Evolutionary conservation across 1,140 invertebrate genomes (phyloP).

Genomic region (Macrocentrus cingulum): DNA sequence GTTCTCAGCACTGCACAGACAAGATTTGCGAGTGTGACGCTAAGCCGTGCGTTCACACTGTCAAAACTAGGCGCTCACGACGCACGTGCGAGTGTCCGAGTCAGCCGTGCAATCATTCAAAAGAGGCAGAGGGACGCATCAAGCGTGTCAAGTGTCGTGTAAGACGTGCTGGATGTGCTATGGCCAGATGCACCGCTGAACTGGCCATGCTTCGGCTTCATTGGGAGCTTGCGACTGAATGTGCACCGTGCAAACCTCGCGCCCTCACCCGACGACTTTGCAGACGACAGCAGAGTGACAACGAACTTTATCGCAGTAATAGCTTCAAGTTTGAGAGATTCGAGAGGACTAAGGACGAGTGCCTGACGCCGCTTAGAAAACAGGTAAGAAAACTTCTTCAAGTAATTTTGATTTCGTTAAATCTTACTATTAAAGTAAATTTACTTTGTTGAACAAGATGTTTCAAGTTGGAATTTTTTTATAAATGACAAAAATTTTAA

Average conservation of each 20-base stretch:
- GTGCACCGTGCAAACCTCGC: slow-evolving; percentile 52
- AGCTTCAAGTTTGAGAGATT: slow-evolving; percentile 84
- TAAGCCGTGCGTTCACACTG: slow-evolving; percentile 47
- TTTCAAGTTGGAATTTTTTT: too few relatives aligned
- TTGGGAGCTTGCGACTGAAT: slow-evolving; percentile 53
- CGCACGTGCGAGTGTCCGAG: slow-evolving; percentile 44
- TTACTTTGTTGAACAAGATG: too few relatives aligned
- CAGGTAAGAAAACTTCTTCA: slow-evolving; percentile 51
- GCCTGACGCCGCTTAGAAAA: slow-evolving; percentile 56
- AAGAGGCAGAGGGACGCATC: slow-evolving; percentile 46
- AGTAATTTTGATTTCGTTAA: too few relatives aligned
- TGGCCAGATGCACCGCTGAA: slow-evolving; percentile 53
- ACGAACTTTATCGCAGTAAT: slow-evolving; percentile 79
- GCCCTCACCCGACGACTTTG: slow-evolving; percentile 69
- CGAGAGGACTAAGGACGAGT: slow-evolving; percentile 69
- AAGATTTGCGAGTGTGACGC: slow-evolving; percentile 45
- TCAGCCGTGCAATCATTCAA: slow-evolving; percentile 46
- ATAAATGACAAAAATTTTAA: too few relatives aligned
- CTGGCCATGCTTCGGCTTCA: slow-evolving; percentile 52
- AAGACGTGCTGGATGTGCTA: slow-evolving; percentile 50
- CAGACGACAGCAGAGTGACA: slow-evolving; percentile 67
- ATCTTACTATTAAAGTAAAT: too few relatives aligned
- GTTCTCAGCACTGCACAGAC: slow-evolving; percentile 31
- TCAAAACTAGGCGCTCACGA: slow-evolving; percentile 40
- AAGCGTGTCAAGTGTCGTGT: slow-evolving; percentile 54